Evolutionary conservation across 2,888 invertebrate genomes (phyloP).

Genomic region (Cephus sareptanus): DNA sequence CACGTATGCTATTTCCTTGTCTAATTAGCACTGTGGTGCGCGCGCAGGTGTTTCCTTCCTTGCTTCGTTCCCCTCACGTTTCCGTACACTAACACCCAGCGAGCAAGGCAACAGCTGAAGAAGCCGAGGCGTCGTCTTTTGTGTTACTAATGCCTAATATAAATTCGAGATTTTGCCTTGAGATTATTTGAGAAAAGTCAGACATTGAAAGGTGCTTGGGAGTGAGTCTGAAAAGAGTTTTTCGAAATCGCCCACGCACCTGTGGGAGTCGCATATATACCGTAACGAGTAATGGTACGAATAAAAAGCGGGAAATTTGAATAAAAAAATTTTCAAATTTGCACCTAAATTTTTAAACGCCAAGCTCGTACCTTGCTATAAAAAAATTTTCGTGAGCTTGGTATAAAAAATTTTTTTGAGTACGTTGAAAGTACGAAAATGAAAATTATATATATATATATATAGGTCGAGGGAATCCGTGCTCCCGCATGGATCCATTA

Average conservation of each 20-base stretch:
- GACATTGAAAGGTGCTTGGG: neutral
- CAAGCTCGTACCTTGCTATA: neutral
- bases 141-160: conserved; percentile 31
- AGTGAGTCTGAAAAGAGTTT: neutral
- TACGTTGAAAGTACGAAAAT: neutral
- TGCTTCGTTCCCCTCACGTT: conserved; percentile 24
- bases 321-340: neutral
- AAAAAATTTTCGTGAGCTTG: neutral
- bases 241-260: neutral
- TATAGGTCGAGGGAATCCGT: neutral
- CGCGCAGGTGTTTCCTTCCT: conserved; percentile 38
- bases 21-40: conserved; percentile 41
- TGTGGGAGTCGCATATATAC: neutral
- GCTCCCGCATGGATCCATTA: conserved; percentile 33
- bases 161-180: conserved; percentile 31
- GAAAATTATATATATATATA: neutral
- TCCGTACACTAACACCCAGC: neutral
- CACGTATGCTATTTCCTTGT: conserved; percentile 42
- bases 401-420: neutral
- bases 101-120: conserved; percentile 37
- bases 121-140: conserved; percentile 22
- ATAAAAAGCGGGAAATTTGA: neutral
- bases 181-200: conserved; percentile 16
- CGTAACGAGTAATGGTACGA: neutral
- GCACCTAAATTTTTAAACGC: neutral